Evolutionary conservation across 2,888 invertebrate species (phyloP).

Genomic region (Sycophila texana): DNA sequence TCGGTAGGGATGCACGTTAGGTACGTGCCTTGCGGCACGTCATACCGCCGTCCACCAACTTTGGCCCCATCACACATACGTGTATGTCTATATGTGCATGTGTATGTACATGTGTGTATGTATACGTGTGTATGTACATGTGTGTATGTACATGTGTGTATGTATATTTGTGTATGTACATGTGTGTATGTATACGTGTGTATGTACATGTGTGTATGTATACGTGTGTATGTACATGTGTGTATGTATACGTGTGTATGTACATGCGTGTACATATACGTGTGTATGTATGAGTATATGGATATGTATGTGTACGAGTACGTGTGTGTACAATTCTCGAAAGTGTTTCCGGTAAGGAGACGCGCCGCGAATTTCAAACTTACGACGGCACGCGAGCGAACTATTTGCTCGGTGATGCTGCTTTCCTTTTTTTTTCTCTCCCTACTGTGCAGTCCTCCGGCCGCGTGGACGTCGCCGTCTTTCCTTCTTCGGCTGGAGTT

Average conservation of each 20-base stretch:
- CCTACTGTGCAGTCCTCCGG: neutral
- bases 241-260: neutral
- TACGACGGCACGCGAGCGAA: neutral
- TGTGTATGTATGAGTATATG: too few species aligned
- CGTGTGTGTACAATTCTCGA: slow-evolving; percentile 3
- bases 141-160: too few species aligned
- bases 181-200: too few species aligned
- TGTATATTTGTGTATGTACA: too few species aligned
- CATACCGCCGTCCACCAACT: too few species aligned
- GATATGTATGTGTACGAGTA: too few species aligned
- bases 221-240: neutral
- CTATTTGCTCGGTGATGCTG: slow-evolving; percentile 28
- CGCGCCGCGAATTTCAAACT: slow-evolving; percentile 41
- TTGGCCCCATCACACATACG: too few species aligned
- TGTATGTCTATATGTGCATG: too few species aligned
- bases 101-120: too few species aligned
- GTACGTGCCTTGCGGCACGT: slow-evolving; percentile 6
- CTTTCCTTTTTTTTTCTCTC: slow-evolving; percentile 34
- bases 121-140: too few species aligned
- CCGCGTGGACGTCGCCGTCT: neutral
- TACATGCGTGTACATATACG: neutral
- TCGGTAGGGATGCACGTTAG: neutral
- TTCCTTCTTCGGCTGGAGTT: slow-evolving; percentile 4
- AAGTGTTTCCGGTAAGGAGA: slow-evolving; percentile 20
- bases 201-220: neutral